Conservation (phyloP, 2,797 vertebrate species). For the Myripristis jacobus region DNA sequence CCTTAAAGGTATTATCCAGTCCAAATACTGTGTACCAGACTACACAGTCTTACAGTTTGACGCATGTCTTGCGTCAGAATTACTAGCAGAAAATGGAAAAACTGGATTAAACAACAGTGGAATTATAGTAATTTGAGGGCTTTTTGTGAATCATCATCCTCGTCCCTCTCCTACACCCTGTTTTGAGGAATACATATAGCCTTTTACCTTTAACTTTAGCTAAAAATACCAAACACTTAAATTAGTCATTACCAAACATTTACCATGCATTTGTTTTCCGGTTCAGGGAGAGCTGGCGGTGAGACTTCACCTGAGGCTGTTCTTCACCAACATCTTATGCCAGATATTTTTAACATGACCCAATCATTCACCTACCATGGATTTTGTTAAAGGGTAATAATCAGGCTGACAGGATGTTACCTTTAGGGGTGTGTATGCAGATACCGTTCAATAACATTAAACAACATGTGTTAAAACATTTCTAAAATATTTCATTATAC, state of each 20-base stretch:
- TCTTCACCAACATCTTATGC: neutral
- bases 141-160: too few species aligned
- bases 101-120: slow-evolving; percentile 14
- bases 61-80: slow-evolving; percentile 23
- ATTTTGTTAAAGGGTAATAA: slow-evolving; percentile 11
- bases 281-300: slow-evolving; percentile 10
- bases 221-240: slow-evolving; percentile 17
- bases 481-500: slow-evolving; percentile 46
- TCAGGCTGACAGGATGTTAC: slow-evolving; percentile 55
- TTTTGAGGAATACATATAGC: slow-evolving; percentile 17
- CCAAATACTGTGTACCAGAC: slow-evolving; percentile 38
- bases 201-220: slow-evolving; percentile 16
- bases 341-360: too few species aligned
- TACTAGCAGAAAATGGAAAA: slow-evolving; percentile 55
- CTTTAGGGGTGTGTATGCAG: slow-evolving; percentile 63
- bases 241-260: slow-evolving; percentile 17
- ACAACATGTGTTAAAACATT: slow-evolving; percentile 40
- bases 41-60: slow-evolving; percentile 2
- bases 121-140: slow-evolving; percentile 4
- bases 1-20: slow-evolving; percentile 67
- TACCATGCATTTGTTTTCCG: slow-evolving; percentile 14
- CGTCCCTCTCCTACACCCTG: too few species aligned
- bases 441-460: slow-evolving; percentile 51
- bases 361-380: too few species aligned
- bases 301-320: neutral